Base-by-base conservation (phyloP, 1,140 invertebrate genomes). In the Sitodiplosis mosellana region DNA sequence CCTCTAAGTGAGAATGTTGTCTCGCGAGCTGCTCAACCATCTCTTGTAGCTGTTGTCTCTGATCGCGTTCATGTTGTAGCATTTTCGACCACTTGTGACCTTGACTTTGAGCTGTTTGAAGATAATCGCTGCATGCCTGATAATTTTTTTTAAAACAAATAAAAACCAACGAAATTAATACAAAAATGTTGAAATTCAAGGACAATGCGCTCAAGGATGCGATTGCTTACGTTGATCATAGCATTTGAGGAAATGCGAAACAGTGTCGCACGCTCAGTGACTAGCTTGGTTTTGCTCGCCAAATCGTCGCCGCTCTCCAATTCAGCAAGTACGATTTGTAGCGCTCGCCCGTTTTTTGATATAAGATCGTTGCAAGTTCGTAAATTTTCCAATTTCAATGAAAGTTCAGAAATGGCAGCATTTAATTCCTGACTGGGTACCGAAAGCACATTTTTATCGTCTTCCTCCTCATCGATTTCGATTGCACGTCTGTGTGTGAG, bases 21-120 rank as follows among this genome's bases (percentile, higher is more conserved):
- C 88, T 78, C 2, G 95, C 95, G 42, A 99, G 72, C 56, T 94
- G 89, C 64, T 99, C 94, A 2, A 99, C 87, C 68, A 99, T 89
- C 58, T 96, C 91, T 65, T 99, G 92, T 40, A 99, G 69, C n/a
- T 87, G 74, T 54, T 83, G 72, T 55, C 92, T 80, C 67, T 97
- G 89, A 52, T 97, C 92, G 2, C 93, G 80, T 60, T 98, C 94
- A 61, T 95, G 85, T 52, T 94, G 83, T 45, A 98, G 65, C 60
- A 91, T 77, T 54, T 85, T 83, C 52, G 85, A 83, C 86, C 92
- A 90, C 54, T 92, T 87, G 38, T 81, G 77, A 45, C 87, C 85
- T 50, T 92, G 87, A 8, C 75, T 78, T 54, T 89, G 80, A 7
- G 89, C 88, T 46, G 90, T 71, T 52, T 81, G 78, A 50, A 93